phyloP scores from a whole-genome alignment of 2,797 vertebrate species.

The Alcedo quadribrachys region DNA sequence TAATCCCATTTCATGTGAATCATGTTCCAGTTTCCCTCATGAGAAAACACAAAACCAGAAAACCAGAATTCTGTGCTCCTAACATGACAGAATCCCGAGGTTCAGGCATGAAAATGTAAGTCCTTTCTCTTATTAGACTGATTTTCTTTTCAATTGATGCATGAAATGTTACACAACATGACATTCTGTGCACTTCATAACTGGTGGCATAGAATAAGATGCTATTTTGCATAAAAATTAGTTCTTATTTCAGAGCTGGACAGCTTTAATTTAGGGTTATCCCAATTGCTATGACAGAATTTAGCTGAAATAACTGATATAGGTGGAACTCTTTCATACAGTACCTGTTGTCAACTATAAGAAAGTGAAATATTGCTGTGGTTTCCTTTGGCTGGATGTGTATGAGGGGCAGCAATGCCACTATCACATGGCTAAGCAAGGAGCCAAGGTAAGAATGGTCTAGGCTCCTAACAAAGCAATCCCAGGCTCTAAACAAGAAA shows the following conservation, averaged over 20 bases:
- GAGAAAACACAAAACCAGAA: background rate
- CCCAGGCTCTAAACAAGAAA: slow-evolving; percentile 87
- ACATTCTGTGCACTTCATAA: background rate
- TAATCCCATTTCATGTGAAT: background rate
- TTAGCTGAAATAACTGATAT: background rate
- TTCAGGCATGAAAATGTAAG: background rate
- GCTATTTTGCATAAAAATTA: background rate
- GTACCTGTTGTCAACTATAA: slow-evolving; percentile 96
- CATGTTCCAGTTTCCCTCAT: background rate
- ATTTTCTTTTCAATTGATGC: background rate
- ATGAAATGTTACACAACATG: background rate
- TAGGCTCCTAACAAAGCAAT: slow-evolving; percentile 93
- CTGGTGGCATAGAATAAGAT: background rate
- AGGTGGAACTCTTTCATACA: background rate
- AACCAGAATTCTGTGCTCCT: background rate
- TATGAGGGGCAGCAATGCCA: slow-evolving; percentile 94
- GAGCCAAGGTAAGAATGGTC: slow-evolving; percentile 91
- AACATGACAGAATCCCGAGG: background rate
- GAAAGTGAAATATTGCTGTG: slow-evolving; percentile 89
- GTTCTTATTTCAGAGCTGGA: background rate
- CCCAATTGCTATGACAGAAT: background rate
- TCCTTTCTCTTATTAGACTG: background rate
- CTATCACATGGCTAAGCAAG: slow-evolving; percentile 97
- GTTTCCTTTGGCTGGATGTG: slow-evolving; percentile 93
- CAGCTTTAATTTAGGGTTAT: background rate